These are phyloP conservation scores for Seira musarum DNA, from an alignment of 2,888 invertebrate species.

Conservation along the genomic window DNA sequence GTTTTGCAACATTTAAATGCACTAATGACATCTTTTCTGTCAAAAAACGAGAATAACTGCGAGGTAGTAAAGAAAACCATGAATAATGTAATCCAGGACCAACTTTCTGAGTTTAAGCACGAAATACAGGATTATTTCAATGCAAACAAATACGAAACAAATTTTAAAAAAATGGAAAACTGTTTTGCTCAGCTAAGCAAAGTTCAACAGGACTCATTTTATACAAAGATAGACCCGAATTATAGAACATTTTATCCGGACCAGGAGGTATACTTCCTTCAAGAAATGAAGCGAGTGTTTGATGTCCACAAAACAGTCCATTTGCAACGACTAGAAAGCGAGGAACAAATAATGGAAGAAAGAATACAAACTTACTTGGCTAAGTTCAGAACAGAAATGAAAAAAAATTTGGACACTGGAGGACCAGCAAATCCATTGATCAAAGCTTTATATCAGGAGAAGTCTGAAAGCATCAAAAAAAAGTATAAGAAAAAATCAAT, in stretches of 20 bases:
- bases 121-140: background rate
- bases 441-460: background rate
- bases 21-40: too few relatives aligned
- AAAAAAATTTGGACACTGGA: background rate
- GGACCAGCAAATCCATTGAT: background rate
- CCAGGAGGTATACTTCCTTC: background rate
- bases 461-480: too few relatives aligned
- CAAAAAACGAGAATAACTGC: too few relatives aligned
- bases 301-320: background rate
- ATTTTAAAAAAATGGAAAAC: background rate
- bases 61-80: slow-evolving; percentile 13
- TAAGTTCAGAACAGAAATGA: background rate
- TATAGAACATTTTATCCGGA: background rate
- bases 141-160: background rate
- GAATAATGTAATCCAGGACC: slow-evolving; percentile 31
- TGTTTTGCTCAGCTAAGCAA: background rate
- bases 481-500: too few relatives aligned
- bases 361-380: too few relatives aligned
- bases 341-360: too few relatives aligned
- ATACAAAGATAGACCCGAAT: background rate
- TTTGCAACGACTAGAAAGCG: background rate
- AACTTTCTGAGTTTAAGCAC: background rate
- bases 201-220: background rate
- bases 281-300: background rate
- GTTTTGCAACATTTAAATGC: too few relatives aligned